These are phyloP conservation scores for Watersipora subatra DNA, from an alignment of 1,140 invertebrate species.

Conservation along the genomic window DNA sequence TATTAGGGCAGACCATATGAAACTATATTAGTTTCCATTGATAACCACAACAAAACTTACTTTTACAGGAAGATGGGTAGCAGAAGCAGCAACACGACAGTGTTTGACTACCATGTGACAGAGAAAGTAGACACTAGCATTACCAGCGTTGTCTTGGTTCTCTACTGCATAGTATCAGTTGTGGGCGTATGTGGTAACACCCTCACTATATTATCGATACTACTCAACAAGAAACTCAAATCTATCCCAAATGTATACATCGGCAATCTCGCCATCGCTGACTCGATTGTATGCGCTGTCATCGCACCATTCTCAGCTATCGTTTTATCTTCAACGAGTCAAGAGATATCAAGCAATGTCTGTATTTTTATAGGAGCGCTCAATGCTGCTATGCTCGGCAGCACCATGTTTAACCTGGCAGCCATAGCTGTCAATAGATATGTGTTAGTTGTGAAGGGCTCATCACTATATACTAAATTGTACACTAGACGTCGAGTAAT, in stretches of 20 bases:
- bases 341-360: background rate
- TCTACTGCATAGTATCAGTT: background rate
- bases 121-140: no score
- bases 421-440: conserved; percentile 5
- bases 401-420: background rate
- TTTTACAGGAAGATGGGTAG: no score
- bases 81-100: no score
- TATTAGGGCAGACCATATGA: no score
- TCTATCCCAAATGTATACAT: conserved; percentile 6
- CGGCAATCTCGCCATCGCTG: background rate
- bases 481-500: background rate
- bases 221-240: background rate
- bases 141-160: background rate
- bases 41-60: no score
- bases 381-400: background rate
- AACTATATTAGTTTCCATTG: no score
- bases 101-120: no score
- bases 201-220: background rate
- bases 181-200: conserved; percentile 2
- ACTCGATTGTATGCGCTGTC: background rate
- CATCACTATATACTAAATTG: background rate
- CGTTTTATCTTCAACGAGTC: background rate
- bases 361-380: conserved; percentile 3
- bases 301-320: background rate
- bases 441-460: background rate